Evolutionary conservation across 2,888 invertebrate genomes (phyloP), one percentile per base, ranked within the genome.

Genomic region (Keiferia lycopersicella): DNA sequence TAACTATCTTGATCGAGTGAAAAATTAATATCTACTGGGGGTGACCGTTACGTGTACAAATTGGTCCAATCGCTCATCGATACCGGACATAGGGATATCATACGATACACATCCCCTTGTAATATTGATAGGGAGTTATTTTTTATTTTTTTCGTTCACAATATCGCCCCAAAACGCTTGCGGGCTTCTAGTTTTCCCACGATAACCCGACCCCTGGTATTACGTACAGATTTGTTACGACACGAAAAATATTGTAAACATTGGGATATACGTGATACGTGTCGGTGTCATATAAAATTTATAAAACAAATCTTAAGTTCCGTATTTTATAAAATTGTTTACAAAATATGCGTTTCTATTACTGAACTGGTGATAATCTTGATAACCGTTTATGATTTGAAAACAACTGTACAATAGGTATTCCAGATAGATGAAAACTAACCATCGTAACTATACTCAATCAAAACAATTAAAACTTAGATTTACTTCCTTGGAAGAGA

Each of bases 1-100:
- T 84, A 86, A 86, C 82, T 78, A 83, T 84, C 87, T 86, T 87
- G 87, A 87, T 86, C 88, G 80, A 86, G 88, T 91, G 84, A 91
- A 91, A 89, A 86, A 91, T 89, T 86, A 74, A 91, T 81, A 73
- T 79, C 71, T 71, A 61, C 63, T 66, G 77, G 80, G 87, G 88
- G 83, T 80, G 84, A 78, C 78, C 75, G 80, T 79, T 80, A 79
- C 79, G 74, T 68, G 72, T 78, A 88, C 86, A 88, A 90, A 88
- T 88, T 83, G 84, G 74, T 78, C 70, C 84, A 79, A 87, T 88
- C 82, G 77, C 67, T 87, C 83, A 81, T 69, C 76, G 67, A 64
- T 73, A 68, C 74, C 75, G 73, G 71, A 67, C 72, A 70, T 62
- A 64, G 69, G 71, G 65, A 75, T 75, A 76, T 78, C 73, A 75